Conservation (phyloP, 2,888 invertebrate genomes). For the Pyrgus malvae region DNA sequence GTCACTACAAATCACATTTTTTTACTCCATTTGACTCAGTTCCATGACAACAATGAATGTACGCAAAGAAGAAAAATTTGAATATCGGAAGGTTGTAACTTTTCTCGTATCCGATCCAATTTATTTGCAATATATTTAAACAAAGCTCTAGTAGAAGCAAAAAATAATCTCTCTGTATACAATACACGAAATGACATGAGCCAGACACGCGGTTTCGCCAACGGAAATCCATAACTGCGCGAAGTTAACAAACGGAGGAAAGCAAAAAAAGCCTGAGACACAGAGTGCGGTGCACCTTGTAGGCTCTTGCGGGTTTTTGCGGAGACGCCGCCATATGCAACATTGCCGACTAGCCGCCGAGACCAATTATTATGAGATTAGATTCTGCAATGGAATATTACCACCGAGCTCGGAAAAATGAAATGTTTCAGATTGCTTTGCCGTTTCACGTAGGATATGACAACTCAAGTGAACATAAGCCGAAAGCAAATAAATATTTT, state of each 20-base stretch:
- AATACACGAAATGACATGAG: slow-evolving; percentile 27
- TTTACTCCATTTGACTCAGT: no score
- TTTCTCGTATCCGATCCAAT: no score
- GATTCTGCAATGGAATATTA: slow-evolving; percentile 17
- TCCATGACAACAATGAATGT: no score
- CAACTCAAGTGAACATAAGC: no score
- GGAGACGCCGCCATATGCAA: slow-evolving; percentile 22
- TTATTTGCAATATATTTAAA: no score
- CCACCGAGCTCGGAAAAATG: background rate
- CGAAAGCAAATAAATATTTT: no score
- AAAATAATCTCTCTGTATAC: background rate
- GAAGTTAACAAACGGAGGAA: slow-evolving; percentile 27
- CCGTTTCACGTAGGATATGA: no score
- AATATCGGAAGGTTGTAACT: no score
- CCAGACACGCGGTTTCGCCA: slow-evolving; percentile 37
- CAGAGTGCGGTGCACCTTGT: slow-evolving; percentile 43
- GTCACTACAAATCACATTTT: no score
- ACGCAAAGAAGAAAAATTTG: no score
- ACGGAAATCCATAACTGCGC: slow-evolving; percentile 40
- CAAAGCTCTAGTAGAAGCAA: no score
- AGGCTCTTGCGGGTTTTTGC: slow-evolving; percentile 31
- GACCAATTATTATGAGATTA: slow-evolving; percentile 40
- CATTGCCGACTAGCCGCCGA: slow-evolving; percentile 32
- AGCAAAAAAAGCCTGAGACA: slow-evolving; percentile 35
- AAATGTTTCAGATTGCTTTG: background rate